Base-by-base conservation (phyloP, 1,140 invertebrate species). In the Ptiloglossa arizonensis region DNA sequence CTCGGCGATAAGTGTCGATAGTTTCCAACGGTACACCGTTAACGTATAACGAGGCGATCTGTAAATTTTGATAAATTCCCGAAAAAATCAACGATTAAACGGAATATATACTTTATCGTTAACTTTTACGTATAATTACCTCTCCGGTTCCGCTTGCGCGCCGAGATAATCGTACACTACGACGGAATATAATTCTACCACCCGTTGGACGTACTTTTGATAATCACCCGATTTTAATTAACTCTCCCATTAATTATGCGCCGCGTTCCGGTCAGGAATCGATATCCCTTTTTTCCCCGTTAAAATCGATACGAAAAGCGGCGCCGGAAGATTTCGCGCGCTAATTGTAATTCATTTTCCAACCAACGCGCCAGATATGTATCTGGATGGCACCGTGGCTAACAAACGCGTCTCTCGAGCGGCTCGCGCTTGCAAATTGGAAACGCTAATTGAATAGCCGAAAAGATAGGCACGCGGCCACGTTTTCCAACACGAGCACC, bases 321-420 rank as follows among this genome's bases (percentile, higher is more conserved):
- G 17, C 59, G 22, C 3, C 46, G 17, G 15, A 17, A 50, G 38
- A 60, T 64, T 54, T 27, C 11, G 56, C 38, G 22, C 19, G 48
- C 15, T 63, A 60, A 73, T 73, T 73, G 54, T 71, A 62, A 64
- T 73, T 29, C 46, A 41, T 73, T 73, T 64, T 54, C n/a, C 56
- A 19, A 2, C 17, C 9, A n/a, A 24, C 54, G 6, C 41, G 27
- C 9, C 15, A 27, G 22, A 72, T 24, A 38, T 32, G 62, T 63
- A 62, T 27, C 8, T 22, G 27, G 4, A 2, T 8, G 5, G 15
- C 0, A 52, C 9, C 38, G 52, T n/a, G 17, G 19, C 50, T 52
- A 59, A 59, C 56, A 29, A 57, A 57, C 27, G 17, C 15, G 22
- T 9, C 19, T 9, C 50, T n/a, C 50, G n/a, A 6, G 5, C 8